Evolutionary conservation across 1,140 invertebrate species (phyloP).

Genomic region (Laupala kohalensis): DNA sequence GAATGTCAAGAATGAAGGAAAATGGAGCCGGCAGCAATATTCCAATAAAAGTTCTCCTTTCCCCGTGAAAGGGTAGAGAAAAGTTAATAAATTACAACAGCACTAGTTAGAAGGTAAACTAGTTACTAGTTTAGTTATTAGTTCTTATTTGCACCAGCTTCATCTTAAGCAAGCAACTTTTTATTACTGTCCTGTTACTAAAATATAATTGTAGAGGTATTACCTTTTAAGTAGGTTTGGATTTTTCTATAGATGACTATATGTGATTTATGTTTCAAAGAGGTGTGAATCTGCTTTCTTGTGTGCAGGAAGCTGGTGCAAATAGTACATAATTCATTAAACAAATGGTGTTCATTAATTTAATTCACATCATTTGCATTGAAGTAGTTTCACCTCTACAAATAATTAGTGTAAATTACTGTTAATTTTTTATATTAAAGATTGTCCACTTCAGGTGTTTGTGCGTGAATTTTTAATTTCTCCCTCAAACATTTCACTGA

Average conservation of each 20-base stretch:
- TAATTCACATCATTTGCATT: neutral
- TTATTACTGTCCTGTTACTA: too few species aligned
- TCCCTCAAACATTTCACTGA: neutral
- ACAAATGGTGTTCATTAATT: neutral
- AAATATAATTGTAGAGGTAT: too few species aligned
- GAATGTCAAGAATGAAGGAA: neutral
- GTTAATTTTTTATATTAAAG: neutral
- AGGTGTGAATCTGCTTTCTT: neutral
- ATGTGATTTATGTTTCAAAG: neutral
- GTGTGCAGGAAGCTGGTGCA: neutral
- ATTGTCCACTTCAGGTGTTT: neutral
- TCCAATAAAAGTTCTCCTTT: neutral
- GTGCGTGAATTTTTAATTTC: neutral
- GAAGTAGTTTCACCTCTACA: neutral
- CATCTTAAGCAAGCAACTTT: neutral
- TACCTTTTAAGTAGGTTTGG: neutral
- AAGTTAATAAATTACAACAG: constrained; percentile 1
- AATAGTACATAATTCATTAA: neutral
- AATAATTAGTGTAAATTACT: neutral
- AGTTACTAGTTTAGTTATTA: neutral
- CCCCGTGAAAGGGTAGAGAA: neutral
- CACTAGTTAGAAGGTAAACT: constrained; percentile 1
- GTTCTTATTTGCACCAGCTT: neutral
- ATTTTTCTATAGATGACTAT: too few species aligned
- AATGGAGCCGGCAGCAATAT: constrained; percentile 1